phyloP scores from a whole-genome alignment of 2,797 vertebrate species.

The Bradypodion pumilum region DNA sequence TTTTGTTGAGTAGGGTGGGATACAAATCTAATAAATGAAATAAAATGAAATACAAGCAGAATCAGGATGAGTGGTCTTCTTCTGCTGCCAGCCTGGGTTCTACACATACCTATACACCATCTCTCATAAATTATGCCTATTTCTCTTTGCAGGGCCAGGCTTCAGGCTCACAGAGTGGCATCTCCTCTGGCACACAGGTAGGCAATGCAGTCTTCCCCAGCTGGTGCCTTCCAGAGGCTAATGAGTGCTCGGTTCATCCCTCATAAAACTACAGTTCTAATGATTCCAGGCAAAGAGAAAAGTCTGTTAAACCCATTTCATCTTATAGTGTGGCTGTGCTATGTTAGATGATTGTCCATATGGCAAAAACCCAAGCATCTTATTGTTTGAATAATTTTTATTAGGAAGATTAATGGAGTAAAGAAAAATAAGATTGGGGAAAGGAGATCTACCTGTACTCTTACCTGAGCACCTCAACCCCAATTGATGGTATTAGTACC shows the following conservation, averaged over 20 bases:
- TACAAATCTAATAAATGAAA: too few relatives aligned
- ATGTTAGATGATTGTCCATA: neutral
- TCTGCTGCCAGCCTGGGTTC: neutral
- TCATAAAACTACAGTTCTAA: neutral
- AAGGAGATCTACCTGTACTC: neutral
- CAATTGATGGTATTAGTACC: too few relatives aligned
- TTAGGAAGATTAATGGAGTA: neutral
- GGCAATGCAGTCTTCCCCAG: neutral
- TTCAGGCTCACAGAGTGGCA: neutral
- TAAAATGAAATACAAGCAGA: neutral
- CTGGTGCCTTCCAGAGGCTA: neutral
- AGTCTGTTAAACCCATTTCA: neutral
- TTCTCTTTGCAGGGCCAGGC: neutral
- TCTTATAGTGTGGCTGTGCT: neutral
- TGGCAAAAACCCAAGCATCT: neutral
- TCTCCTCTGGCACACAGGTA: constrained; percentile 4
- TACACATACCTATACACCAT: neutral
- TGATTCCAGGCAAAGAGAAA: neutral
- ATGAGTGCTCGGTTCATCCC: too few relatives aligned
- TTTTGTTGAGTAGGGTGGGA: too few relatives aligned
- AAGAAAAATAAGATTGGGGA: neutral
- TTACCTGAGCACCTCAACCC: neutral
- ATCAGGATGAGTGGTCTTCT: neutral
- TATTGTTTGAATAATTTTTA: neutral
- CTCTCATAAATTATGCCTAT: neutral